Evolutionary conservation across 2,797 vertebrate genomes (phyloP).

Genomic region (Gallinago nigripennis): DNA sequence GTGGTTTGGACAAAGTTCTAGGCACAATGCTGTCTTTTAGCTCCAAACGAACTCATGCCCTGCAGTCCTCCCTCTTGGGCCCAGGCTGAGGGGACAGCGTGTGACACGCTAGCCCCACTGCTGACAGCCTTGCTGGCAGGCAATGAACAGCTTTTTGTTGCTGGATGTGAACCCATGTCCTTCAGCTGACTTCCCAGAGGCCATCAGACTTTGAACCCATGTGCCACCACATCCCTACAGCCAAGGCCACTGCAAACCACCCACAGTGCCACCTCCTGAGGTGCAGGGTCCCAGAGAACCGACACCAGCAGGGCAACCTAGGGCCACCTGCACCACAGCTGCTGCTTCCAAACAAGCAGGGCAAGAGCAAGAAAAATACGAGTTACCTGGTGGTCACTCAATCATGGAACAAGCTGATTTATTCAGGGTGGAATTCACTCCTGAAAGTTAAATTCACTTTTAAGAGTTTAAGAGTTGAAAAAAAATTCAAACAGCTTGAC

Average conservation of each 20-base stretch:
- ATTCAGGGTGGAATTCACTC: neutral
- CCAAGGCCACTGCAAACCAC: neutral
- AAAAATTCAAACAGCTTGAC: neutral
- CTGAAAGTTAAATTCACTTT: neutral
- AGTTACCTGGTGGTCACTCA: rapidly evolving
- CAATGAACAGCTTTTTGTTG: neutral
- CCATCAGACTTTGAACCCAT: neutral
- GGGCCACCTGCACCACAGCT: neutral
- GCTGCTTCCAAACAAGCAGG: neutral
- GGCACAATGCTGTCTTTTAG: neutral
- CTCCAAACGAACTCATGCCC: neutral
- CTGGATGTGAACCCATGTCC: neutral
- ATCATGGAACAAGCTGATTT: neutral
- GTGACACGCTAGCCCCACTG: neutral
- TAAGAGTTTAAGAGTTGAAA: neutral
- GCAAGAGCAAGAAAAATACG: neutral
- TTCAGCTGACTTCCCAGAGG: neutral
- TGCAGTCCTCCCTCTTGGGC: neutral
- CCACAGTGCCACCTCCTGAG: neutral
- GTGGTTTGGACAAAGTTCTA: neutral
- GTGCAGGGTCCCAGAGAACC: neutral
- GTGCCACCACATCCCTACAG: rapidly evolving
- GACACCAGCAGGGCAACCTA: neutral
- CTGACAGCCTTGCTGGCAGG: neutral
- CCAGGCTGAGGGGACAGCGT: neutral